Conservation (phyloP, 2,797 vertebrate species). For the Smutsia gigantea region DNA sequence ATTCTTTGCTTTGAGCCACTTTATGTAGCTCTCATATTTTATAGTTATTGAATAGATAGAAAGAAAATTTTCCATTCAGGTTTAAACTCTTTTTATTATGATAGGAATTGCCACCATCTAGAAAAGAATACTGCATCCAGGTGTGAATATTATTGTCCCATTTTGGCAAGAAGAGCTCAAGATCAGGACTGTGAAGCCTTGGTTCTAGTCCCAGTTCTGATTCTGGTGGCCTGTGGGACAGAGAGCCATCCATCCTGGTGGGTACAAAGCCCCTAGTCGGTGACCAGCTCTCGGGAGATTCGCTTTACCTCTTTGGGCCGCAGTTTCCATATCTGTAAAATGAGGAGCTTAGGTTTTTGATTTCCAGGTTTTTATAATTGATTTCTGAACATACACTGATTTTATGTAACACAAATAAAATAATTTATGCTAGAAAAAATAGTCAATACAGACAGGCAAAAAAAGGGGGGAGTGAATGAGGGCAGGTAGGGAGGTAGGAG, state of each 20-base stretch:
- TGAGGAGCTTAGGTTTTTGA: not conserved
- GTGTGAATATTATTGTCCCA: not conserved
- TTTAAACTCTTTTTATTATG: not conserved
- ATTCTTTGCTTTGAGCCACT: not conserved
- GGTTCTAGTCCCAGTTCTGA: not conserved
- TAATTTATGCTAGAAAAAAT: not conserved
- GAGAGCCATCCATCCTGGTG: no score
- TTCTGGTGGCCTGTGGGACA: not conserved
- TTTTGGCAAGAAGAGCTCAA: not conserved
- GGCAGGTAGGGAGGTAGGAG: no score
- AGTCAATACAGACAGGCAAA: not conserved
- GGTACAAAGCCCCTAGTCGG: no score
- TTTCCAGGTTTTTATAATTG: not conserved
- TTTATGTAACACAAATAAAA: not conserved
- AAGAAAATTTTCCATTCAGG: not conserved
- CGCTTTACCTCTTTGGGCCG: not conserved
- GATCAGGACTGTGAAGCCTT: not conserved
- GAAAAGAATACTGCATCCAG: not conserved
- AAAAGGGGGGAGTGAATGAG: fast-evolving
- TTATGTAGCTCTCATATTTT: constrained; percentile 14
- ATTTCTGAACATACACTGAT: not conserved
- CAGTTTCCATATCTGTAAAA: not conserved
- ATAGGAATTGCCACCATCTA: not conserved
- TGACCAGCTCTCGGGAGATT: no score
- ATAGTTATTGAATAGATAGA: not conserved